Base-by-base conservation (phyloP, 2,113 vertebrate genomes). In the Chaetops frenatus region DNA sequence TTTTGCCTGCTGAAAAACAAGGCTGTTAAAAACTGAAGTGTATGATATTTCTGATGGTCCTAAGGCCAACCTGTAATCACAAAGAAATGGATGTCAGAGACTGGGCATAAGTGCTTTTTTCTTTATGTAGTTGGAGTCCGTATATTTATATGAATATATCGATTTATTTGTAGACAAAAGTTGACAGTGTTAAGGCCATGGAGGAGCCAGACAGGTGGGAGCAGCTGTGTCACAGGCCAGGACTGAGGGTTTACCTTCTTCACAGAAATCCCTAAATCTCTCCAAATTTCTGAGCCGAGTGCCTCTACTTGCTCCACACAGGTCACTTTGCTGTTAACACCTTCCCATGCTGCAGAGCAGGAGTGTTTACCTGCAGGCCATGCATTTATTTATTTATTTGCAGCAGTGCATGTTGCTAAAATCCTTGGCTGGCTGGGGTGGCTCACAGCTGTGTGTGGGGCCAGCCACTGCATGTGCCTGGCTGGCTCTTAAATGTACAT, bases 241-340 rank as follows among this genome's bases (percentile, higher is more conserved):
- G 29, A 10, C 44, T 1, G 2, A 22, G 28, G 56, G 9, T 50
- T 58, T 7, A 0, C n/a, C 27, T 47, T 20, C 64, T n/a, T 23
- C 35, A 11, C 6, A 5, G 62, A 83, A 86, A 44, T 29, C 71
- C 44, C 8, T 8, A 8, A 7, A 71, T 36, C 18, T 44, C 53
- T 7, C 8, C 25, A 12, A 1, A 12, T 58, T 33, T 64, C 65
- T 6, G 5, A 16, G 50, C n/a, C 6, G 4, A 38, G 38, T 40
- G 42, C 56, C 2, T 1, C 31, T 22, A 1, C 35, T 87, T 9
- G 0, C 24, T 56, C 5, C 47, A 29, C 31, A 12, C 1, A 2
- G 62, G 12, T 38, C n/a, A 13, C 61, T 70, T 40, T 58, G n/a
- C 79, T 53, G 24, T 10, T 23, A n/a, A 4, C 0, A 4, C 23